A percentile compares a stretch with the other conserved stretches of the same genome.
Evolutionary conservation across 2,797 vertebrate genomes (phyloP).

Genomic region (Limosa lapponica): DNA sequence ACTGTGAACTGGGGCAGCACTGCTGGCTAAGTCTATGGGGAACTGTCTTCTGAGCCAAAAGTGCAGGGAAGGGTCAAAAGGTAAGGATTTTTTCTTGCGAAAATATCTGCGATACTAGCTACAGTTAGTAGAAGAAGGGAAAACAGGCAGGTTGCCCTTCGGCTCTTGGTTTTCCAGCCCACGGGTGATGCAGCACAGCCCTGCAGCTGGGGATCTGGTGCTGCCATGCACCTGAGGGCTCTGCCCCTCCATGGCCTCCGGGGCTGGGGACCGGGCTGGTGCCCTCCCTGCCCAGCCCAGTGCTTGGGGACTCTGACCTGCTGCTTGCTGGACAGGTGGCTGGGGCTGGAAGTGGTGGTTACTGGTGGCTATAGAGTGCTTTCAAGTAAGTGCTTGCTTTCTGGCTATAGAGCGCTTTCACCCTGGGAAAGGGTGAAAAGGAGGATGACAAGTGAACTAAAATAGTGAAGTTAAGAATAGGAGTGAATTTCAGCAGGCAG

Average conservation of each 20-base stretch:
- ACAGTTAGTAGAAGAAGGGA: background rate
- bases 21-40: conserved; percentile 13
- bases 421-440: background rate
- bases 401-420: background rate
- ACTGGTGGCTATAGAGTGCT: accelerated
- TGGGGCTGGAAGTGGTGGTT: background rate
- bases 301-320: accelerated
- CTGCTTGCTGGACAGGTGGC: accelerated
- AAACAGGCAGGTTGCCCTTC: background rate
- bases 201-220: background rate
- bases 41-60: conserved; percentile 14
- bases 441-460: background rate
- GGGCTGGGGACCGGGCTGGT: background rate
- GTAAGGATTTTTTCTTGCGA: background rate
- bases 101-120: background rate
- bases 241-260: background rate
- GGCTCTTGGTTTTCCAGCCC: background rate
- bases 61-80: conserved; percentile 27
- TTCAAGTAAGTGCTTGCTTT: background rate
- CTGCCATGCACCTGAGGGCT: background rate
- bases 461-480: background rate
- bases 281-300: background rate
- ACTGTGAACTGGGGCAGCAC: background rate
- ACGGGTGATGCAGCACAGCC: background rate
- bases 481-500: background rate